Evolutionary conservation across 2,113 vertebrate species (phyloP), one percentile per base, ranked within the genome.

Genomic region (Syrrhaptes paradoxus): DNA sequence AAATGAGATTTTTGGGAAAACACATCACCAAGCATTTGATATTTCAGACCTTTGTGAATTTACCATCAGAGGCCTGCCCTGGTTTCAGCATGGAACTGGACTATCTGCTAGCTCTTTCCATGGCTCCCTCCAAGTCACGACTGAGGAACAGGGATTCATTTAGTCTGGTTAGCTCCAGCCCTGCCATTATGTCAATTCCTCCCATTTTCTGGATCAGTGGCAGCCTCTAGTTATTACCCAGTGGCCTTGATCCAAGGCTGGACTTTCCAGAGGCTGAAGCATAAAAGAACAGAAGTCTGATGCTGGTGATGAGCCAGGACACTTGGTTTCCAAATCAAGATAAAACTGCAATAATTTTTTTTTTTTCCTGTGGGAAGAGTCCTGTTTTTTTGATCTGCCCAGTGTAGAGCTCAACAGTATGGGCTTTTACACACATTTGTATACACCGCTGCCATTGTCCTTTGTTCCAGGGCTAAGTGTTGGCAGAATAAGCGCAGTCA

Each of bases 261-360:
- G 88, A 90, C 92, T 96, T 96, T 81, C 52, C 85, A 97, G 52
- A 88, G 63, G 36, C 63, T 63, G 76, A 95, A 67, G 63, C 34
- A 86, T 43, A 29, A 92, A 96, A 72, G 52, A 80, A 36, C 78
- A 86, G 76, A 91, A 86, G 36, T 36, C 70, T 92, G 58, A 65
- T 84, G 66, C 52, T 90, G 85, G 43, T 87, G 49, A 75, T 86
- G 59, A 71, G 82, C 80, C 82, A 94, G 63, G 52, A 63, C 34
- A 58, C 29, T 82, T 58, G 38, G 65, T 73, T 96, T 96, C 92
- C 83, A 93, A 85, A 87, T 90, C 77, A 89, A 89, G 74, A 89
- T 93, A 61, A 84, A 90, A 91, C 57, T 57, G 73, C 46, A 72
- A 14, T 62, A 25, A 28, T 52, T 73, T n/a, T 4, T 51, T 57